These are phyloP conservation scores for Plusia festucae DNA, from an alignment of 2,888 invertebrate species.

Conservation along the genomic window DNA sequence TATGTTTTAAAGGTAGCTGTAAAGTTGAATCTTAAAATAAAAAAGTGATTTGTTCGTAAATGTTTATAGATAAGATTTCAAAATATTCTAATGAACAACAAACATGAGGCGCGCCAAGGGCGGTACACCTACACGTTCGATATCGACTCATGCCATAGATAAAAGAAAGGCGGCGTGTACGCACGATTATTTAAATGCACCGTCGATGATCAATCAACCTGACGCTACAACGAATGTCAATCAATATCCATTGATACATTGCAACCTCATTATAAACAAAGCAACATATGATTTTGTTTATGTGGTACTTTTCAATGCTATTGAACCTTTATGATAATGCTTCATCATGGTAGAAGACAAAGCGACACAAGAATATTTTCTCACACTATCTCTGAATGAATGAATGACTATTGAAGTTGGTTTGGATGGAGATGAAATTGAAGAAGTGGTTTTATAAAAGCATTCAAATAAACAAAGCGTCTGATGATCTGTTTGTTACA, in stretches of 20 bases:
- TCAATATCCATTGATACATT: conserved; percentile 60
- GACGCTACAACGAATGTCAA: conserved; percentile 63
- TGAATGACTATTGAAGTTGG: conserved; percentile 9
- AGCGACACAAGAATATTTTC: conserved; percentile 19
- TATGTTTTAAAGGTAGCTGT: no score
- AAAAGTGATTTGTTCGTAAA: conserved; percentile 54
- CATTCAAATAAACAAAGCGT: neutral
- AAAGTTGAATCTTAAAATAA: conserved; percentile 25
- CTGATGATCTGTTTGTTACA: neutral
- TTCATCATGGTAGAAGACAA: conserved; percentile 18
- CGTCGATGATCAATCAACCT: conserved; percentile 57
- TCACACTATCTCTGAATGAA: conserved; percentile 10
- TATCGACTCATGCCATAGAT: conserved; percentile 60
- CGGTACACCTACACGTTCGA: conserved; percentile 66
- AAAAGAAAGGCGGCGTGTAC: conserved; percentile 60
- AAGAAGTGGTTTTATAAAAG: neutral
- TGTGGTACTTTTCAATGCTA: conserved; percentile 29
- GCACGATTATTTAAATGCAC: conserved; percentile 66
- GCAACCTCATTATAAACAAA: conserved; percentile 55
- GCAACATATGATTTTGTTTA: conserved; percentile 49
- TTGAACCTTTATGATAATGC: conserved; percentile 18
- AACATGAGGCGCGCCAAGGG: conserved; percentile 67
- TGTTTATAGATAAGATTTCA: conserved; percentile 60
- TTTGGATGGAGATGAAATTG: neutral
- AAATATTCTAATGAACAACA: conserved; percentile 63